phyloP scores from a whole-genome alignment of 1,140 invertebrate genomes.

The Trachymyrmex septentrionalis region DNA sequence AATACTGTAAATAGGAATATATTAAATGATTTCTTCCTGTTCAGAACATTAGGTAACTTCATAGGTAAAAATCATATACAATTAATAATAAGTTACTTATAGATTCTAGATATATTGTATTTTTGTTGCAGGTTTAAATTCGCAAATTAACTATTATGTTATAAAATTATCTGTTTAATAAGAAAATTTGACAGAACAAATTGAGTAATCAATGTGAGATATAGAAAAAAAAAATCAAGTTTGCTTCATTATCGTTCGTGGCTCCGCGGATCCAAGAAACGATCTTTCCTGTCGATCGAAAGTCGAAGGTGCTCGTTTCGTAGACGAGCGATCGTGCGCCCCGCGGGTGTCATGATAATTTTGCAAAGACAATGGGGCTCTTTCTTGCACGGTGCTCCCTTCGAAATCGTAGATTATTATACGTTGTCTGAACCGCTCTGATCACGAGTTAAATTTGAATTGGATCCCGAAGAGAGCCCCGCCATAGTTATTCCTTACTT shows the following conservation, averaged over 20 bases:
- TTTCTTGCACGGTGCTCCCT: conserved; percentile 51
- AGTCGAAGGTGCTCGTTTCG: conserved; percentile 66
- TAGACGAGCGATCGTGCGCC: conserved; percentile 67
- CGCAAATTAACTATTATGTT: background rate
- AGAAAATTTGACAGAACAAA: background rate
- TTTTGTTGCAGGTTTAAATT: background rate
- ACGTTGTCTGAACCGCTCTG: conserved; percentile 51
- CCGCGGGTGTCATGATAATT: conserved; percentile 72
- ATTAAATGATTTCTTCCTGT: background rate
- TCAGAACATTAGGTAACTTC: background rate
- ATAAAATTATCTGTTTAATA: background rate
- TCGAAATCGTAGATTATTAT: conserved; percentile 68
- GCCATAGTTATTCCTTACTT: conserved; percentile 29
- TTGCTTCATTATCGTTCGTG: conserved; percentile 27
- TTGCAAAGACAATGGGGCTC: conserved; percentile 67
- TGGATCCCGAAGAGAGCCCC: conserved; percentile 7
- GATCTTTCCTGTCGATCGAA: conserved; percentile 51
- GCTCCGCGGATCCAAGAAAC: background rate
- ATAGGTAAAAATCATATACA: background rate
- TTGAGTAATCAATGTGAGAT: background rate
- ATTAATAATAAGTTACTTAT: background rate
- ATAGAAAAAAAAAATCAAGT: conserved; percentile 7
- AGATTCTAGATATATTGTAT: background rate
- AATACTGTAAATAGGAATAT: background rate
- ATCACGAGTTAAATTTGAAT: conserved; percentile 70